phyloP scores from a whole-genome alignment of 2,888 invertebrate genomes.

The Lomographa bimaculata region DNA sequence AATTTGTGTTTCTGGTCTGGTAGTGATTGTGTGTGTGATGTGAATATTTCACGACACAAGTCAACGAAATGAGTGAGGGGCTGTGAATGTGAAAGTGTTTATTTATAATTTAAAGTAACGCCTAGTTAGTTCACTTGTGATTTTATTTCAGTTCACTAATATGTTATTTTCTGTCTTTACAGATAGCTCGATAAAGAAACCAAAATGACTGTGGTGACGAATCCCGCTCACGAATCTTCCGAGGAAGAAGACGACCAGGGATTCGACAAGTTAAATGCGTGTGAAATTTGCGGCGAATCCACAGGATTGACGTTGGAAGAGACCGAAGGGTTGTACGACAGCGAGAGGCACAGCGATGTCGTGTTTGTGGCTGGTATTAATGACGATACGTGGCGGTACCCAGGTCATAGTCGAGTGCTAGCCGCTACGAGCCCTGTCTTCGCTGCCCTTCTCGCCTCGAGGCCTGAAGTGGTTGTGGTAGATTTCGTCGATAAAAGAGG shows the following conservation, averaged over 20 bases:
- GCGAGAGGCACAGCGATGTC: slow-evolving; percentile 84
- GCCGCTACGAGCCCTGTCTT: slow-evolving; percentile 86
- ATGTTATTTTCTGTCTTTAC: slow-evolving; percentile 48
- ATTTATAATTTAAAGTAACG: too few species aligned
- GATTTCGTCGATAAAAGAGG: slow-evolving; percentile 86
- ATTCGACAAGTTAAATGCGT: slow-evolving; percentile 25
- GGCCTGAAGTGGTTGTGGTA: slow-evolving; percentile 75
- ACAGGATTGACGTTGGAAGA: slow-evolving; percentile 48
- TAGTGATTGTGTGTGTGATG: too few species aligned
- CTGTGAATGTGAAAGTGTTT: too few species aligned
- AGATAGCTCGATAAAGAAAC: slow-evolving; percentile 44
- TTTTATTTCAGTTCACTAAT: too few species aligned
- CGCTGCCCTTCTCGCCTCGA: slow-evolving; percentile 78
- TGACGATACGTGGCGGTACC: slow-evolving; percentile 86
- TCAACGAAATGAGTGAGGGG: too few species aligned
- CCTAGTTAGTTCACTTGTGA: too few species aligned
- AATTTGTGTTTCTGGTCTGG: too few species aligned
- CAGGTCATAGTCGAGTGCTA: slow-evolving; percentile 86
- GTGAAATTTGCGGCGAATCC: slow-evolving; percentile 33
- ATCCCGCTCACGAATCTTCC: slow-evolving; percentile 64
- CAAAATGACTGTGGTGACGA: slow-evolving; percentile 77
- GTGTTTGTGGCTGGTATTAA: slow-evolving; percentile 86
- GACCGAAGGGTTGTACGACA: slow-evolving; percentile 69
- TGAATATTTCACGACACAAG: too few species aligned
- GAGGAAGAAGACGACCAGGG: slow-evolving; percentile 52